Evolutionary conservation across 2,113 vertebrate species (phyloP).

Genomic region (Microcebus jonahi): DNA sequence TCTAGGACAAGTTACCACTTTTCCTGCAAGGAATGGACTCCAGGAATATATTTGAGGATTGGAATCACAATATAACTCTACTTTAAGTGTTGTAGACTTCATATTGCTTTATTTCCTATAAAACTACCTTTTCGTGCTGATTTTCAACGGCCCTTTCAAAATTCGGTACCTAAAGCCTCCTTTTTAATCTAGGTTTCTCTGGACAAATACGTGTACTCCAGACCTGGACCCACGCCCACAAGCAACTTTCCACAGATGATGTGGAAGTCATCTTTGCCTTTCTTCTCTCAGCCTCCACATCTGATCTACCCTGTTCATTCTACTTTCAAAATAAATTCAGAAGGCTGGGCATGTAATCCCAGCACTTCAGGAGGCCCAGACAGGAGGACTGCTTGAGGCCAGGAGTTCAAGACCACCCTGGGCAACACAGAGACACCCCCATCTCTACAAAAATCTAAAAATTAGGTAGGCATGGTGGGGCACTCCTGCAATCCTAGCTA

Average conservation of each 20-base stretch:
- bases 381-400: too few relatives aligned
- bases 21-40: not conserved
- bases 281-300: not conserved
- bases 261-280: not conserved
- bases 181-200: not conserved
- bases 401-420: too few relatives aligned
- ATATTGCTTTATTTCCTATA: not conserved
- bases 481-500: too few relatives aligned
- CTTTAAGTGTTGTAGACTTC: not conserved
- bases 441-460: too few relatives aligned
- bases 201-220: not conserved
- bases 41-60: not conserved
- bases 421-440: too few relatives aligned
- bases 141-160: slow-evolving; percentile 18
- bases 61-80: not conserved
- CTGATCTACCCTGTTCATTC: not conserved
- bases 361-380: too few relatives aligned
- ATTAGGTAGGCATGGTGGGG: too few relatives aligned
- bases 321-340: not conserved
- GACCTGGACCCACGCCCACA: not conserved
- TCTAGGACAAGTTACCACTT: not conserved
- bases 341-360: too few relatives aligned
- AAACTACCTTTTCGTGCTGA: not conserved
- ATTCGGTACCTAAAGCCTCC: not conserved
- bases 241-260: not conserved